Conservation (phyloP, 2,113 vertebrate genomes). For the Peromyscus maniculatus region DNA sequence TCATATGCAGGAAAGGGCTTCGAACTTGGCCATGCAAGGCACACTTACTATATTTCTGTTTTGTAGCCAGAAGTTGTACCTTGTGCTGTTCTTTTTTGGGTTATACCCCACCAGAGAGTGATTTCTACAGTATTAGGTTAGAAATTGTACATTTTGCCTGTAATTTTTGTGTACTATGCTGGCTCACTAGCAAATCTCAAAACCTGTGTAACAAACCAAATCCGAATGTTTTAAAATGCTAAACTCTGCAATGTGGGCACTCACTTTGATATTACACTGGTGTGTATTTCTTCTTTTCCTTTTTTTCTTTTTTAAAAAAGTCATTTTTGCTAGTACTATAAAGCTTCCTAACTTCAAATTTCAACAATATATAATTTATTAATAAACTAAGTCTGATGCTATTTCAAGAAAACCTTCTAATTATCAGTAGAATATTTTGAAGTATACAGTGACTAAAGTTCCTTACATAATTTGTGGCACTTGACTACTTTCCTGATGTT, state of each 20-base stretch:
- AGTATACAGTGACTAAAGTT: background rate
- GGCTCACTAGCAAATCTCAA: slow-evolving; percentile 32
- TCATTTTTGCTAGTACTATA: slow-evolving; percentile 11
- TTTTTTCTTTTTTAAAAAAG: background rate
- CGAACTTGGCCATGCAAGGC: slow-evolving; percentile 82
- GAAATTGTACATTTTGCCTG: slow-evolving; percentile 21
- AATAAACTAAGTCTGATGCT: slow-evolving; percentile 44
- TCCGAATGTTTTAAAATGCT: slow-evolving; percentile 57
- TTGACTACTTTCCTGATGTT: background rate
- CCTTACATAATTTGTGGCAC: slow-evolving; percentile 6
- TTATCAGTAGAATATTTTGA: slow-evolving; percentile 50
- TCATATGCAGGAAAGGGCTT: slow-evolving; percentile 81
- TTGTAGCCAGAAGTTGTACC: slow-evolving; percentile 56
- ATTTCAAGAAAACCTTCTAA: slow-evolving; percentile 44
- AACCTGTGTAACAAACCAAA: slow-evolving; percentile 20
- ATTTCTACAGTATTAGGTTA: slow-evolving; percentile 13
- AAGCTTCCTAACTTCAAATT: slow-evolving; percentile 41
- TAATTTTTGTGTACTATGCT: slow-evolving; percentile 57
- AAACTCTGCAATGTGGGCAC: background rate
- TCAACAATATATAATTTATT: slow-evolving; percentile 48
- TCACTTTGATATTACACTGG: background rate
- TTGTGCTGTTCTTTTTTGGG: slow-evolving; percentile 55
- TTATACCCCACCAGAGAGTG: slow-evolving; percentile 38
- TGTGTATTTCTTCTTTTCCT: background rate
- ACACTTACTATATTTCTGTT: slow-evolving; percentile 71